phyloP scores from a whole-genome alignment of 2,797 vertebrate species.

The Limnodromus scolopaceus region DNA sequence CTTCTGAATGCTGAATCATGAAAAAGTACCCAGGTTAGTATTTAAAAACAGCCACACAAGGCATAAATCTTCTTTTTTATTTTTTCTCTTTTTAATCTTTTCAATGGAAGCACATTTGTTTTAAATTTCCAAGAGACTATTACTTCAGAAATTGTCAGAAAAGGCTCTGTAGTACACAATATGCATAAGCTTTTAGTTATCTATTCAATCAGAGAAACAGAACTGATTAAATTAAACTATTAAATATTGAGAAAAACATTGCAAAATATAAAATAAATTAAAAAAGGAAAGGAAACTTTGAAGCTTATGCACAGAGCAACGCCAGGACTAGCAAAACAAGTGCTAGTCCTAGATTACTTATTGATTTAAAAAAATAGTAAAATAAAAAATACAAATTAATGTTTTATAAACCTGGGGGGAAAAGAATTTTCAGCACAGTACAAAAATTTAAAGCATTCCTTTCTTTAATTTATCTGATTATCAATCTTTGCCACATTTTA shows the following conservation, averaged over 20 bases:
- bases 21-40: neutral
- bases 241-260: conserved; percentile 99
- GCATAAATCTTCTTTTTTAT: neutral
- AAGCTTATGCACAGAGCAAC: conserved; percentile 87
- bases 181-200: neutral
- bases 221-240: conserved; percentile 75
- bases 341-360: conserved; percentile 93
- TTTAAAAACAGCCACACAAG: neutral
- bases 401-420: conserved; percentile 88
- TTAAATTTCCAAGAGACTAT: neutral
- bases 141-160: neutral
- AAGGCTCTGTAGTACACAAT: neutral
- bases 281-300: conserved; percentile 94
- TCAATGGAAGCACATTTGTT: neutral
- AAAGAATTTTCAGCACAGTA: conserved; percentile 88
- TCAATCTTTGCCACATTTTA: neutral
- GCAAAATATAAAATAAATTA: conserved; percentile 97
- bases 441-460: conserved; percentile 93
- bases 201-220: neutral
- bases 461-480: conserved; percentile 85
- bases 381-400: conserved; percentile 88
- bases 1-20: neutral
- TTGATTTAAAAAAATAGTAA: conserved; percentile 91
- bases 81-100: neutral
- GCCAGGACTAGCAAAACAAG: conserved; percentile 89